These are phyloP conservation scores for Phengaris alcon DNA, from an alignment of 2,888 invertebrate genomes.

Conservation along the genomic window DNA sequence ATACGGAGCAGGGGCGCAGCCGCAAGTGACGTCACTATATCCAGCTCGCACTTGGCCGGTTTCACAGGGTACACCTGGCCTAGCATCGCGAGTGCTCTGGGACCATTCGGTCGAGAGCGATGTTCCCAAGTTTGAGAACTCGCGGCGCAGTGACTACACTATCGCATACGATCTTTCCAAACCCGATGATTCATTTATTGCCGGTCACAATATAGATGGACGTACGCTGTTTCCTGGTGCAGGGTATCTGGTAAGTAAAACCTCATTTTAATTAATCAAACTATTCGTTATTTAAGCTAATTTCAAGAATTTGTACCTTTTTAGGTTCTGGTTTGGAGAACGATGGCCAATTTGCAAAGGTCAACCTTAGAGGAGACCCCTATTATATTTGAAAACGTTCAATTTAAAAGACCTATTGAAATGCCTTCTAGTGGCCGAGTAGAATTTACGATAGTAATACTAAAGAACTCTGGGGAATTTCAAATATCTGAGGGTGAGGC, in stretches of 20 bases:
- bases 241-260: slow-evolving; percentile 85
- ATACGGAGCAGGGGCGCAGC: slow-evolving; percentile 89
- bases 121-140: slow-evolving; percentile 86
- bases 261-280: neutral
- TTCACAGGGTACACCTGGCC: slow-evolving; percentile 93
- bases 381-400: slow-evolving; percentile 92
- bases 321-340: slow-evolving; percentile 89
- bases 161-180: slow-evolving; percentile 87
- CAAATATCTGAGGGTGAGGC: slow-evolving; percentile 93
- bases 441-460: slow-evolving; percentile 89
- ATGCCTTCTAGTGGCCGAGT: slow-evolving; percentile 90
- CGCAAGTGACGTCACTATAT: slow-evolving; percentile 86
- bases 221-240: slow-evolving; percentile 96
- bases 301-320: neutral
- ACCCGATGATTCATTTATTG: slow-evolving; percentile 85
- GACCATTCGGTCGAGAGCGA: slow-evolving; percentile 94
- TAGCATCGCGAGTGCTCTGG: slow-evolving; percentile 93
- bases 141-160: slow-evolving; percentile 86
- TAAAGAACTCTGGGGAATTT: slow-evolving; percentile 90
- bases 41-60: slow-evolving; percentile 91
- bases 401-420: slow-evolving; percentile 95
- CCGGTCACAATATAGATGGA: slow-evolving; percentile 95
- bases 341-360: slow-evolving; percentile 88
- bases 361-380: slow-evolving; percentile 87
- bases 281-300: slow-evolving; percentile 14